Base-by-base conservation (phyloP, 2,113 vertebrate genomes). In the Barbus barbus region DNA sequence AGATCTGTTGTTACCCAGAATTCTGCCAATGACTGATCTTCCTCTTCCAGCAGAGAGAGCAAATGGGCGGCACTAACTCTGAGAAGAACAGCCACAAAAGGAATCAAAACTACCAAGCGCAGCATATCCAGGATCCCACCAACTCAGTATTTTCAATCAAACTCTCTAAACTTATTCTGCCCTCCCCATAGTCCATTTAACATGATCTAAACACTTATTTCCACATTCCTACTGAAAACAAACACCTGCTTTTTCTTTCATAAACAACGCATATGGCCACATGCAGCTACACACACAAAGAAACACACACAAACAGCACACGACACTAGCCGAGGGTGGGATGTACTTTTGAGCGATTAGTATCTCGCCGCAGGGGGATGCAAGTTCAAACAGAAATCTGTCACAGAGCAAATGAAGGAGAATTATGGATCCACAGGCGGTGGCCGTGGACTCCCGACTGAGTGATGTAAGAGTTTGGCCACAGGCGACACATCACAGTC, bases 91-190 rank as follows among this genome's bases (percentile, higher is more conserved):
- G 31, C 53, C 36, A 26, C 22, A 36, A 31, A 31, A 31, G 38
- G 26, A 38, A 63, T 63, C 61, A 80, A 33, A 78, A 56, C 38
- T 51, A 26, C 18, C 16, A 81, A 80, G 18, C 22, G 12, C 20
- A 60, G 26, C 16, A 73, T 58, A 44, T 65, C n/a, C 11, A 85
- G 69, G 33, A 87, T 85, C 28, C 73, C 85, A 73, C 82, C 56
- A 86, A 53, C 60, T 83, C 84, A 86, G 86, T 85, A 81, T 60
- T 85, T 88, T 84, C 83, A 86, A 85, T 86, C 84, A 83, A 85
- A 84, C 65, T 63, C 26, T 85, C 31, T 56, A 36, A 75, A 77
- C 56, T 61, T 74, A 36, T 69, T 71, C 76, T 76, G 36, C 53
- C 51, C 71, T 38, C 31, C 33, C 53, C 48, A 82, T 61, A 84